A percentile compares a stretch with the other conserved stretches of the same genome.
These are phyloP conservation scores for Agelas oroides DNA, from an alignment of 37 sponge, comb jelly and placozoan genomes.

Conservation along the genomic window DNA sequence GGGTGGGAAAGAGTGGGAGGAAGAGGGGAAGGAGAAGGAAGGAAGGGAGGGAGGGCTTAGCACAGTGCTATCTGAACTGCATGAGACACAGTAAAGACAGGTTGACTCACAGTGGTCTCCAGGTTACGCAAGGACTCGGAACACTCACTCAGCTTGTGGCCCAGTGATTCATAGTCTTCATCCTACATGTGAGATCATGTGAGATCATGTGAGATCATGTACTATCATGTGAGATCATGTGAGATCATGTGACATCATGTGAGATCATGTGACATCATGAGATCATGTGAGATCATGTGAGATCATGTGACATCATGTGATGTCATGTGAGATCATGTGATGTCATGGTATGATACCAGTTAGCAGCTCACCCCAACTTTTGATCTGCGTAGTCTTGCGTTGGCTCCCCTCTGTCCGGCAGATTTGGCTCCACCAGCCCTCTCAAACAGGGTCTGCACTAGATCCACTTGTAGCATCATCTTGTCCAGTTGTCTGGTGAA, in stretches of 20 bases:
- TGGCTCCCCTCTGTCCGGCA: background rate
- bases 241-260: too few relatives aligned
- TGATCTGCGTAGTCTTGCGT: background rate
- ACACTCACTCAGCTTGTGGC: conserved; percentile 60
- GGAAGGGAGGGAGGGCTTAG: background rate
- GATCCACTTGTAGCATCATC: conserved; percentile 48
- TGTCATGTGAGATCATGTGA: too few relatives aligned
- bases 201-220: too few relatives aligned
- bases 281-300: too few relatives aligned
- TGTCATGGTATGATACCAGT: too few relatives aligned
- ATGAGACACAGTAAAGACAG: background rate
- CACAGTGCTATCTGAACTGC: too few relatives aligned
- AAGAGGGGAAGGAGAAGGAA: background rate
- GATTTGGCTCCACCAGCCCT: conserved; percentile 74
- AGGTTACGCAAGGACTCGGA: conserved; percentile 35
- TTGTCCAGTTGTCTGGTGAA: conserved; percentile 56
- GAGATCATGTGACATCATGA: too few relatives aligned
- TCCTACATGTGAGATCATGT: conserved; percentile 29
- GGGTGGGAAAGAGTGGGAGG: background rate
- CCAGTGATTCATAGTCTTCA: conserved; percentile 41
- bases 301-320: too few relatives aligned
- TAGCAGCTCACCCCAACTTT: background rate
- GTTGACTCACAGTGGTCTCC: conserved; percentile 69
- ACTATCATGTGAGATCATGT: too few relatives aligned
- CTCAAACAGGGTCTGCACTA: conserved; percentile 74